Percentiles rank a stretch among this genome's conserved stretches.
These are phyloP conservation scores for Drosophila punjabiensis DNA, from an alignment of 1,140 invertebrate species.

Conservation along the genomic window DNA sequence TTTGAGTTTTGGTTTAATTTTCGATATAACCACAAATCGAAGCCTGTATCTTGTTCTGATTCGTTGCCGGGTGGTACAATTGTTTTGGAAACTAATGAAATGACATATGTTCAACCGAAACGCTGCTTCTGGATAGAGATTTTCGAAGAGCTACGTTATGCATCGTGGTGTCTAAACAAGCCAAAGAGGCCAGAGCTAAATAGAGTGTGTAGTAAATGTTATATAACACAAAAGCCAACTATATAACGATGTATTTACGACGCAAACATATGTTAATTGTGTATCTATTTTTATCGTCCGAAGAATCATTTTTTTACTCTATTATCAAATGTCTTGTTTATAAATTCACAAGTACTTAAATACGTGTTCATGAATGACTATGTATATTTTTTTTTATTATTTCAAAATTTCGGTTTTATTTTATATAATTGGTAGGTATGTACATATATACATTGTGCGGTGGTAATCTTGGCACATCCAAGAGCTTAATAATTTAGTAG, in stretches of 20 bases:
- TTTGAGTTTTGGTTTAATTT: conserved; percentile 96
- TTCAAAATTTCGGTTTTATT: too few species aligned
- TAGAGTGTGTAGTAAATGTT: conserved; percentile 89
- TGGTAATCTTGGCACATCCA: too few species aligned
- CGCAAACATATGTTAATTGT: background rate
- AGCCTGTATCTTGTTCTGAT: conserved; percentile 10
- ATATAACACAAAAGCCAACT: conserved; percentile 1
- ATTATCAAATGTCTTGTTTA: too few species aligned
- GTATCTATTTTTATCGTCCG: background rate
- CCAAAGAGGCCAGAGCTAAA: conserved; percentile 91
- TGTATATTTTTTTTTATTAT: too few species aligned
- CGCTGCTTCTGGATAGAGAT: conserved; percentile 90
- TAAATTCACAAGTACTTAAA: too few species aligned
- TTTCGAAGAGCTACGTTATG: conserved; percentile 94
- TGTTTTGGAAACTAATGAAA: conserved; percentile 2
- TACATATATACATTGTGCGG: too few species aligned
- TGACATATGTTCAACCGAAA: conserved; percentile 72
- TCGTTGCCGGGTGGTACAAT: conserved; percentile 85
- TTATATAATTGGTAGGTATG: too few species aligned
- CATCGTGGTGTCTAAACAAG: conserved; percentile 92
- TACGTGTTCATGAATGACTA: too few species aligned
- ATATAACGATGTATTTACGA: background rate
- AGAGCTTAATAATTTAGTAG: too few species aligned
- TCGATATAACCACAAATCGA: conserved; percentile 86
- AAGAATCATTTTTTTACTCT: background rate